phyloP scores from a whole-genome alignment of 2,113 vertebrate species.

The Miniopterus natalensis region DNA sequence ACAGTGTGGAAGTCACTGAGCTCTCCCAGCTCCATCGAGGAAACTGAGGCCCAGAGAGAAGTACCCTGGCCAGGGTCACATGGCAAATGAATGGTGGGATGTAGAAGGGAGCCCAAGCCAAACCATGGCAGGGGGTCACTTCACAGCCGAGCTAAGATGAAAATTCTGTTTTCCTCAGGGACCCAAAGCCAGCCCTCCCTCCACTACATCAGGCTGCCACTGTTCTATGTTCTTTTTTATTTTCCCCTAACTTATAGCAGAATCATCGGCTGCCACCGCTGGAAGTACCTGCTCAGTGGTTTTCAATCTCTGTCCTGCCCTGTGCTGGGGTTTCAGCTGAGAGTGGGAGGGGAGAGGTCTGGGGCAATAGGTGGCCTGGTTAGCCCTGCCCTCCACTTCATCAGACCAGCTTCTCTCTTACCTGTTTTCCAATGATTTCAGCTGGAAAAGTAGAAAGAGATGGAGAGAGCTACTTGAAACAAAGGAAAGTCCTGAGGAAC shows the following conservation, averaged over 20 bases:
- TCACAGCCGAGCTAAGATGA: neutral
- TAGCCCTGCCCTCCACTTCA: neutral
- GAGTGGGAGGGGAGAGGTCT: neutral
- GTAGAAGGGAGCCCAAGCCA: neutral
- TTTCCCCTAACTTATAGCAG: neutral
- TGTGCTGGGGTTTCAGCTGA: neutral
- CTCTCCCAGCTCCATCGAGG: neutral
- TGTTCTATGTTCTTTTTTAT: too few species aligned
- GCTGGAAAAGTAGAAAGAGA: neutral
- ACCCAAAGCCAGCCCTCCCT: neutral
- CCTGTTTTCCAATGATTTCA: neutral
- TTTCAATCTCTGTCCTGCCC: neutral
- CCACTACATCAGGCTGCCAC: neutral
- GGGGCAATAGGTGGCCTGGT: neutral
- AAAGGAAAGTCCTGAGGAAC: neutral
- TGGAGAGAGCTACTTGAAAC: neutral
- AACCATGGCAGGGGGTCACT: neutral
- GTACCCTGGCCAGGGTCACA: neutral
- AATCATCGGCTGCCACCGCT: neutral
- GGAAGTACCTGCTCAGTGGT: too few species aligned
- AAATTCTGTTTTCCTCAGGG: neutral
- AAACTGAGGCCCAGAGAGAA: neutral
- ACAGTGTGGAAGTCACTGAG: neutral
- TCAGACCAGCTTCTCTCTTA: neutral
- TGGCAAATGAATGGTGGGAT: neutral